phyloP scores from a whole-genome alignment of 2,888 invertebrate species.

The Drosophila ochracea region DNA sequence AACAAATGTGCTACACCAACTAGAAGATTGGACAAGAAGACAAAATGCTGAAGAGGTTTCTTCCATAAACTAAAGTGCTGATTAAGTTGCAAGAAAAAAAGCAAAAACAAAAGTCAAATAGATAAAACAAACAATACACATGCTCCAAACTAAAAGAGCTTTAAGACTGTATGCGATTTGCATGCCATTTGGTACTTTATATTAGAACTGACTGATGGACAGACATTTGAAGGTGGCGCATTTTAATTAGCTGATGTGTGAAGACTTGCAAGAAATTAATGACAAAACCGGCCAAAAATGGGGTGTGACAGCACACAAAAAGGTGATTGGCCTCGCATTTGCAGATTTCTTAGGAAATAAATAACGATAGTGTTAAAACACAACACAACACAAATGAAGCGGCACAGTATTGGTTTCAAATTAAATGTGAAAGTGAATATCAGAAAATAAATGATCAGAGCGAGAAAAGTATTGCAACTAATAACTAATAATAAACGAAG shows the following conservation, averaged over 20 bases:
- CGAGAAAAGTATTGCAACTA: neutral
- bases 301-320: constrained; percentile 1
- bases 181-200: constrained; percentile 59
- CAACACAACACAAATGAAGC: neutral
- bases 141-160: neutral
- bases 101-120: neutral
- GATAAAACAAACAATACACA: constrained; percentile 4
- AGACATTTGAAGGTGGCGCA: constrained; percentile 5
- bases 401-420: neutral
- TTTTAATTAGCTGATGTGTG: constrained; percentile 46
- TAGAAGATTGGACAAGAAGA: constrained; percentile 24
- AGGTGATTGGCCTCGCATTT: neutral
- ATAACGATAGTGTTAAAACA: neutral
- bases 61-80: constrained; percentile 14
- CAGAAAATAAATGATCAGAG: neutral
- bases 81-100: constrained; percentile 14
- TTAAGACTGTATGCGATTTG: constrained; percentile 46
- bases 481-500: neutral
- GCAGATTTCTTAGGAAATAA: neutral
- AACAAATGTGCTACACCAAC: constrained; percentile 52
- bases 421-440: neutral
- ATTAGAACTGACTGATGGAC: neutral
- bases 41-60: constrained; percentile 10
- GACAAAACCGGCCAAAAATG: neutral
- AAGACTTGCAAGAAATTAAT: neutral